Percentiles rank a stretch among this genome's conserved stretches.
Evolutionary conservation across 2,888 invertebrate genomes (phyloP).

Genomic region (Apamea crenata): DNA sequence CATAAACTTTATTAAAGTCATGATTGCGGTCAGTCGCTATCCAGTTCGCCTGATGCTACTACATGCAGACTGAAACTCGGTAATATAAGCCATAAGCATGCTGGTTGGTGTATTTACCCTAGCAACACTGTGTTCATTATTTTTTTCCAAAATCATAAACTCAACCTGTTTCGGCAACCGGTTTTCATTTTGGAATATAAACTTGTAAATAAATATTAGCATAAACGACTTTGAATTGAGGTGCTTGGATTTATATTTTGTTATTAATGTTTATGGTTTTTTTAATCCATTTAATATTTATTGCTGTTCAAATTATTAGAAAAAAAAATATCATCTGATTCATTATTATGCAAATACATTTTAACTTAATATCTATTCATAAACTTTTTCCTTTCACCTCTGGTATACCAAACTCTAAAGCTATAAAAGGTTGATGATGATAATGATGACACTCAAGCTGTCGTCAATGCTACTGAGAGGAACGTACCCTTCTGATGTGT

Average conservation of each 20-base stretch:
- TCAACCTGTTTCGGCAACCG: constrained; percentile 37
- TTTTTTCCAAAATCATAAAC: constrained; percentile 40
- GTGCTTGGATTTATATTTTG: constrained; percentile 30
- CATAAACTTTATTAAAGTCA: not conserved
- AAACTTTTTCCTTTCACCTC: not conserved
- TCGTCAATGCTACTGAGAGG: not conserved
- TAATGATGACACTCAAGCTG: not conserved
- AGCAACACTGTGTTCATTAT: constrained; percentile 29
- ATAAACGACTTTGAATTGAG: constrained; percentile 20
- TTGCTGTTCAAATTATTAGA: not conserved
- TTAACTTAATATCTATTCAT: not conserved
- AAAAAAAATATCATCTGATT: not conserved
- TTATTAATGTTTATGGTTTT: constrained; percentile 15
- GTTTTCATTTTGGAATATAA: constrained; percentile 35
- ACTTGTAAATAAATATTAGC: constrained; percentile 30
- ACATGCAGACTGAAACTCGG: constrained; percentile 11
- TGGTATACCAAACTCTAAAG: not conserved
- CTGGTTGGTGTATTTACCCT: constrained; percentile 5
- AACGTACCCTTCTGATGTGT: not conserved
- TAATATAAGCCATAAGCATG: constrained; percentile 10
- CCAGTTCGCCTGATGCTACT: not conserved
- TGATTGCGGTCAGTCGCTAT: constrained; percentile 12
- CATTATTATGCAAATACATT: constrained; percentile 3
- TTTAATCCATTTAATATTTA: not conserved
- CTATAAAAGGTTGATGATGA: not conserved